Evolutionary conservation across 1,140 invertebrate genomes (phyloP), one percentile per base, ranked within the genome.

Genomic region (Proales similis): DNA sequence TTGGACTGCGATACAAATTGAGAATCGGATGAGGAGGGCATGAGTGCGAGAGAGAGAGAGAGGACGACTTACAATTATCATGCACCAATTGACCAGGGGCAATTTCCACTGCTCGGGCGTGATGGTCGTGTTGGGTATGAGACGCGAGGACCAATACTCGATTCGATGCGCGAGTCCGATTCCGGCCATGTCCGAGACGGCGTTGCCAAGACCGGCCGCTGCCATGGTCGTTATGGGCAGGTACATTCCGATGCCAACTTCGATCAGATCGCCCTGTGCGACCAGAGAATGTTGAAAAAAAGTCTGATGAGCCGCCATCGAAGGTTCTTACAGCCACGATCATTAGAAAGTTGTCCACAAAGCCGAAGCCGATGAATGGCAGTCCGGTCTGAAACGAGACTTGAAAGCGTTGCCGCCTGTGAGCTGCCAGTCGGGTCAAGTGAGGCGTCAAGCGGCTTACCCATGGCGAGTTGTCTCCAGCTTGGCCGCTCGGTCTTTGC

Each of bases 71-170:
- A 62, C 57, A 30, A 62, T 62, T 32, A 46, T 36, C 4, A 47
- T 9, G 4, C 30, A 45, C 39, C 57, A 46, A 32, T 47, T 45
- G n/a, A 47, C 30, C 19, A 11, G 30, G 3, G 57, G 26, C 27
- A 46, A 30, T 20, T 62, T 62, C 61, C 42, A 43, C 49, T 63
- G 61, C 12, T 47, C 46, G 12, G 61, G 39, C 19, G 29, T 48
- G 17, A 63, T 2, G 22, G 29, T 48, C 7, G 61, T 45, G 11
- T 33, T n/a, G 11, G 30, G 22, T 26, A 63, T 63, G 17, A 63
- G 14, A 9, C 24, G 7, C 86, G 85, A 27, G 39, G 30, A 43
- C 32, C 33, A 27, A 1, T 12, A 81, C 79, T 72, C 57, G 26
- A 47, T 38, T 38, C 42, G 39, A 48, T 48, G 43, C 4, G 45